Conservation (phyloP, 92 coral and sea anemone genomes). For the Umimayanthus kanabou region DNA sequence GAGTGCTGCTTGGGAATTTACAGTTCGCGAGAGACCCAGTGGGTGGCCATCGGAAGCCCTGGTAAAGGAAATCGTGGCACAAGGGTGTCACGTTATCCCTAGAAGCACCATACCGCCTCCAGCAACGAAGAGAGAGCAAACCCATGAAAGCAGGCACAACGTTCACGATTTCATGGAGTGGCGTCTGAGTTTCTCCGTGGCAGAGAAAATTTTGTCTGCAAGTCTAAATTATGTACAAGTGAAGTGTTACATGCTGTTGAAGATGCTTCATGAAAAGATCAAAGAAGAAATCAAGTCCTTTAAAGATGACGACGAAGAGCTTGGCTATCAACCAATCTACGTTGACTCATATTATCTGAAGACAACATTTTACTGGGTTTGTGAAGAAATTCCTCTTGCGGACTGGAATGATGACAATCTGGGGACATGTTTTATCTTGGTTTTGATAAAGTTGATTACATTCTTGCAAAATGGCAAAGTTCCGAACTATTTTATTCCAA, state of each 20-base stretch:
- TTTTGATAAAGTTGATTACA: background rate
- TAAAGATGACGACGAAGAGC: background rate
- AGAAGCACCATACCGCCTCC: background rate
- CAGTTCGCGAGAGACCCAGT: slow-evolving; percentile 24
- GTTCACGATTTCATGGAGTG: background rate
- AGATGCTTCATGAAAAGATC: background rate
- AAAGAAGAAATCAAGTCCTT: background rate
- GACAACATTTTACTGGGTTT: slow-evolving; percentile 34
- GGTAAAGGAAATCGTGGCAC: background rate
- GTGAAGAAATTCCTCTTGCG: slow-evolving; percentile 20
- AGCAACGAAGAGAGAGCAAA: background rate
- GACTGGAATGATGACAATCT: slow-evolving; percentile 35
- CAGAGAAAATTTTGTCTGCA: background rate
- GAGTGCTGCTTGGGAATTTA: slow-evolving; percentile 33
- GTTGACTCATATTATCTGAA: background rate
- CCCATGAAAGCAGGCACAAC: background rate
- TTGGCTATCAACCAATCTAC: background rate
- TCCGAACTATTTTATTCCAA: slow-evolving; percentile 19
- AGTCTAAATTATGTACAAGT: slow-evolving; percentile 22
- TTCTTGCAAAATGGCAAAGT: background rate
- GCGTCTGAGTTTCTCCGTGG: slow-evolving; percentile 33
- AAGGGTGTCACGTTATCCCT: slow-evolving; percentile 30
- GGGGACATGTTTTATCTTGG: slow-evolving; percentile 9
- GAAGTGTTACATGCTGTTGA: slow-evolving; percentile 21
- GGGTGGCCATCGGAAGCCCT: slow-evolving; percentile 17